Base-by-base conservation (phyloP, 2,797 vertebrate species). In the Cichlasoma orientale region DNA sequence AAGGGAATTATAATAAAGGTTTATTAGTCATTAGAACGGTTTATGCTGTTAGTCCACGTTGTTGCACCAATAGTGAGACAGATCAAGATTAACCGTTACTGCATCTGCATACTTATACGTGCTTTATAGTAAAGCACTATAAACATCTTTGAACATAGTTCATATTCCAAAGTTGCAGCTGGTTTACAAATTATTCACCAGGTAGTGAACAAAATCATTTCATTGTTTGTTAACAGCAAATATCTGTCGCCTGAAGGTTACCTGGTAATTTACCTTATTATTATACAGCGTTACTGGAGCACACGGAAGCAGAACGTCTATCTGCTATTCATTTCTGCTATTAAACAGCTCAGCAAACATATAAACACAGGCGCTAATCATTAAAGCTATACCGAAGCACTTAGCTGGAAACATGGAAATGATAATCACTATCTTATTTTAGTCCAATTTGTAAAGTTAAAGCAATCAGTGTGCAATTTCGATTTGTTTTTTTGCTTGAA, bases 381-480 rank as follows among this genome's bases (percentile, higher is more conserved):
- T 80, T 72, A 63, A 27, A 53, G 76, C 72, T 75, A 66, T 69
- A 50, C 54, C 27, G 21, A 80, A 91, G 90, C 90, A 92, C 90
- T 92, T 92, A 88, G 36, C 74, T 79, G 59, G 55, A 86, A 85
- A 78, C 82, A 78, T 36, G 36, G 36, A 79, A 61, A 80, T 50
- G 80, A 92, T 93, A 83, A 92, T 92, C 86, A 83, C 78, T 56
- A 19, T 71, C 84, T 84, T 77, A 27, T 78, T 88, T 84, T 68
- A 74, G 61, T 81, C 66, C 44, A 88, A 78, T 86, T 85, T 89
- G 19, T 82, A 73, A 68, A 80, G 73, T 85, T 80, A 70, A 88
- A 90, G 89, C 87, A 93, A 93, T 93, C 89, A 84, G 86, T 41
- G 90, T 91, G 91, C 84, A 90, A 89, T 94, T 63, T 66, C 56